Conservation (phyloP, 2,113 vertebrate genomes). For the Trichomycterus rosablanca region DNA sequence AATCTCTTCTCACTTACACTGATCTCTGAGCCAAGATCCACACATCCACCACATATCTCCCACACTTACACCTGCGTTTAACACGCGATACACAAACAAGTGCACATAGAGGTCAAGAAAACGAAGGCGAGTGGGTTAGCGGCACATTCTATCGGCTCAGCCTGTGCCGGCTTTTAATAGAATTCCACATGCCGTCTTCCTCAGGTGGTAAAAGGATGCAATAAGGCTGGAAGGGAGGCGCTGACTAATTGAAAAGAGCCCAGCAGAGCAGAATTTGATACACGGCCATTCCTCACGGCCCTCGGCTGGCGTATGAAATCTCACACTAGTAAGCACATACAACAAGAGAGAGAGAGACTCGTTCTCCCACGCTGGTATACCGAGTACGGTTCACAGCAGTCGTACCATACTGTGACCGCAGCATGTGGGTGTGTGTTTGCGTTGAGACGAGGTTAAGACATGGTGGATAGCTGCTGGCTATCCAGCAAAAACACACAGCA, state of each 20-base stretch:
- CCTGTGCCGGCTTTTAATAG: slow-evolving; percentile 19
- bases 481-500: slow-evolving; percentile 17
- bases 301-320: slow-evolving; percentile 28
- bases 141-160: slow-evolving; percentile 27
- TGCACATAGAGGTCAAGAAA: slow-evolving; percentile 12
- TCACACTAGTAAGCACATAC: slow-evolving; percentile 9
- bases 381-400: slow-evolving; percentile 15
- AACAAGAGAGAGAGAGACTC: slow-evolving; percentile 39
- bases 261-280: slow-evolving; percentile 37
- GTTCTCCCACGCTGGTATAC: slow-evolving; percentile 19
- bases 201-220: slow-evolving; percentile 41
- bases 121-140: slow-evolving; percentile 36
- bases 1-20: slow-evolving; percentile 12
- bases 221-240: slow-evolving; percentile 24
- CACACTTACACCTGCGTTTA: neutral
- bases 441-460: slow-evolving; percentile 23
- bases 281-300: slow-evolving; percentile 14
- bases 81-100: slow-evolving; percentile 18
- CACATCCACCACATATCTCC: neutral
- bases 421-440: slow-evolving; percentile 21
- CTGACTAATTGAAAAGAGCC: slow-evolving; percentile 48
- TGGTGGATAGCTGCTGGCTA: slow-evolving; percentile 18
- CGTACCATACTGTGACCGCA: slow-evolving; percentile 14
- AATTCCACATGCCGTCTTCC: slow-evolving; percentile 34
- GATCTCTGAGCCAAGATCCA: neutral